Percentiles rank a stretch among this genome's conserved stretches.
Conservation (phyloP, 1,140 invertebrate species). For the Cydia fagiglandana region DNA sequence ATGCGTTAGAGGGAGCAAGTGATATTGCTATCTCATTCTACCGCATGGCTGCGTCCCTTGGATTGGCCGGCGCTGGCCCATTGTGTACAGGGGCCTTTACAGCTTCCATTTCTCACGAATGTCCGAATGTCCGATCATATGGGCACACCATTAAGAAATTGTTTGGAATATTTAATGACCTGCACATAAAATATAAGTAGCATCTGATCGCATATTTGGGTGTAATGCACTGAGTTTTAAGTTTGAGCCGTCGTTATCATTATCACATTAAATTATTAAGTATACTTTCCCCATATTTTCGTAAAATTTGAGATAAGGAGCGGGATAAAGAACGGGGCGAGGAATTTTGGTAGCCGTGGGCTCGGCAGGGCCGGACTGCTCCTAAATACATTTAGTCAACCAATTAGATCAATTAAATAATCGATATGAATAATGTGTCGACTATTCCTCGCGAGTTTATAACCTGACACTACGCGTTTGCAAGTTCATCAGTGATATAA, state of each 20-base stretch:
- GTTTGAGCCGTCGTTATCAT: conserved; percentile 27
- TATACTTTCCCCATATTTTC: conserved; percentile 22
- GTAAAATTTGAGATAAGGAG: conserved; percentile 44
- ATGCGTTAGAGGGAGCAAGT: no score
- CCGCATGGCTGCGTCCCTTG: no score
- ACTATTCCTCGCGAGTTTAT: not conserved
- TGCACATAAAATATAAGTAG: conserved; percentile 16
- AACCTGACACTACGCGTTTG: not conserved
- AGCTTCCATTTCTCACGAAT: conserved; percentile 72
- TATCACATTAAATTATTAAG: conserved; percentile 29
- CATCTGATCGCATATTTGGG: conserved; percentile 6
- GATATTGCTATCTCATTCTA: no score
- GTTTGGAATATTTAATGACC: conserved; percentile 53
- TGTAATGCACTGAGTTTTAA: conserved; percentile 10
- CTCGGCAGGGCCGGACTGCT: conserved; percentile 50
- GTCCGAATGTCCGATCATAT: conserved; percentile 62
- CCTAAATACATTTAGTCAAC: conserved; percentile 20
- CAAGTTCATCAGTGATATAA: not conserved
- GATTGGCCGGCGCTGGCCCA: no score
- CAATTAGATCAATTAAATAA: not conserved
- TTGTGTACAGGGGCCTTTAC: no score
- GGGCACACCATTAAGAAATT: conserved; percentile 66
- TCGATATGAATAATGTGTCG: not conserved
- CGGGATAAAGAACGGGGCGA: conserved; percentile 45
- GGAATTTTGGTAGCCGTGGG: conserved; percentile 66